These are phyloP conservation scores for Peromyscus eremicus DNA, from an alignment of 2,797 vertebrate species.

Conservation along the genomic window DNA sequence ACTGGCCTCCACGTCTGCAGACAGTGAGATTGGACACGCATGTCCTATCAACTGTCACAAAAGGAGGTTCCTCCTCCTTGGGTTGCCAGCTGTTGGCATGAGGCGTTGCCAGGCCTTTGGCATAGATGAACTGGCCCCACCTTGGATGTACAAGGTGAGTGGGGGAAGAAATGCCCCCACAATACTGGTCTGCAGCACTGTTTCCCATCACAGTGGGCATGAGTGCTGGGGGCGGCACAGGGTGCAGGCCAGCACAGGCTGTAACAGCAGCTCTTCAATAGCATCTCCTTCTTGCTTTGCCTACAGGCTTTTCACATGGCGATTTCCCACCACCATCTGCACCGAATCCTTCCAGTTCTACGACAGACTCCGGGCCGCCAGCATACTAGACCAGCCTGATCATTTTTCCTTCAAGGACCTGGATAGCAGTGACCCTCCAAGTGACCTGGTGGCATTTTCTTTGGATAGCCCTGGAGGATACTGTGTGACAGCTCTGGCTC, in stretches of 20 bases:
- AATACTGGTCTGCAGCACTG: rapidly evolving
- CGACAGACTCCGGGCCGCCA: constrained; percentile 86
- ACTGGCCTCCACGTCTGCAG: neutral
- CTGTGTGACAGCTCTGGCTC: constrained; percentile 90
- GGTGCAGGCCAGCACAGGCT: rapidly evolving
- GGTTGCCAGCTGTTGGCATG: neutral
- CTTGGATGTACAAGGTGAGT: neutral
- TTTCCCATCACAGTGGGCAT: neutral
- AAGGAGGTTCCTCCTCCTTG: neutral
- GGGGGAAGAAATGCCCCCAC: neutral
- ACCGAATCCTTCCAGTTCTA: constrained; percentile 93
- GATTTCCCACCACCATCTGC: constrained; percentile 92
- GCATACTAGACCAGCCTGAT: constrained; percentile 85
- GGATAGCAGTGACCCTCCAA: constrained; percentile 72
- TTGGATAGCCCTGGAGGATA: constrained; percentile 93
- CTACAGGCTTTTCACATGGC: constrained; percentile 94
- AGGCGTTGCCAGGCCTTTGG: neutral
- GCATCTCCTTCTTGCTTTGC: neutral
- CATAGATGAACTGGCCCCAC: neutral
- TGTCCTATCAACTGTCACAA: neutral
- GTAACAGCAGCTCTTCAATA: neutral
- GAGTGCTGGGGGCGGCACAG: too few species aligned
- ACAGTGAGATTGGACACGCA: rapidly evolving
- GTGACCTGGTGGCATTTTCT: constrained; percentile 90
- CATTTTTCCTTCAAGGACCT: constrained; percentile 89